Evolutionary conservation across 2,113 vertebrate genomes (phyloP), one percentile per base, ranked within the genome.

Genomic region (Pangasianodon hypophthalmus): DNA sequence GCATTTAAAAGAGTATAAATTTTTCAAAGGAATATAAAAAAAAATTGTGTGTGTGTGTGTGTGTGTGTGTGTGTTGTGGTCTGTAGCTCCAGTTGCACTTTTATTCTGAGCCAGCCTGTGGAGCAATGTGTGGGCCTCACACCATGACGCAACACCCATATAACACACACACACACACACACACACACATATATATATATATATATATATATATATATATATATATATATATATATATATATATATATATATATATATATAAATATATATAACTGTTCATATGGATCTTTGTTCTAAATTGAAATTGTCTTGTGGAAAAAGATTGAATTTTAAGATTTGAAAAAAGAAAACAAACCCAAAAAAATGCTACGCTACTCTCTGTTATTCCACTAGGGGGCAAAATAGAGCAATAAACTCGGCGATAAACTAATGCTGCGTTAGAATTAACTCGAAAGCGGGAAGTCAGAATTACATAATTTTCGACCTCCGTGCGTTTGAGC

Each of bases 1-100:
- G 95, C 94, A 91, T 90, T 95, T 87, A 7, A 46, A n/a, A 11
- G 24, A 71, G 14, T 79, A 79, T 79, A 1, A 48, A 26, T 48
- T 26, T 48, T 79, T 79, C 10, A 79, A 48, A 48, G 44, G 4
- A 48, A 46, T 46, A 46, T 46, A 77, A 5, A 73, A 21, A 18
- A 48, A 44, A 21, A 1, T 44, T n/a, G 50, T 77, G 64, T 24
- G 71, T 87, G 71, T 87, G 86, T 75, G 52, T 82, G 41, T 88
- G 56, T 77, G 37, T 54, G 46, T 52, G 46, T 82, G 88, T 84
- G 67, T 89, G 67, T 60, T 26, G 54, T n/a, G 44, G n/a, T 69
- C 64, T 89, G 77, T 44, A 69, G 50, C 48, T 88, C 80, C 48
- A 41, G 37, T 88, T 88, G 58, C 87, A 54, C 79, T 46, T 58